A percentile compares a stretch with the other conserved stretches of the same genome.
These are phyloP conservation scores for Parnassius mnemosyne DNA, from an alignment of 2,888 invertebrate species.

Conservation along the genomic window DNA sequence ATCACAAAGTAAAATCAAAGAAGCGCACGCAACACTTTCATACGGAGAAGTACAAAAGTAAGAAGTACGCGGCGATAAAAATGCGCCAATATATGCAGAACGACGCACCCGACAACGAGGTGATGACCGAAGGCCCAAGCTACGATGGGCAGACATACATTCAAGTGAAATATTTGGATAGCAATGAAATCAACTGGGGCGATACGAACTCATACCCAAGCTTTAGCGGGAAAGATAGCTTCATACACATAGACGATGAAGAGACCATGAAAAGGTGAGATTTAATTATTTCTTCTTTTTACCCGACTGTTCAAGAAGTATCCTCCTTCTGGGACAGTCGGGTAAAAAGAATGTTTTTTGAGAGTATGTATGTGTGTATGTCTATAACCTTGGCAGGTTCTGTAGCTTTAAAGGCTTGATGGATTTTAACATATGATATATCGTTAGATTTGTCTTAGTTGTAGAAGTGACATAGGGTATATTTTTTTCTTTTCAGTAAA, in stretches of 20 bases:
- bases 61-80: conserved; percentile 55
- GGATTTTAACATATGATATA: too few relatives aligned
- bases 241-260: conserved; percentile 92
- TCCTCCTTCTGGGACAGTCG: too few relatives aligned
- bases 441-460: too few relatives aligned
- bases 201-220: conserved; percentile 82
- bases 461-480: too few relatives aligned
- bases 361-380: too few relatives aligned
- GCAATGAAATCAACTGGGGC: conserved; percentile 68
- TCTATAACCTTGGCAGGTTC: too few relatives aligned
- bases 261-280: conserved; percentile 91
- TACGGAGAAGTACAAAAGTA: conserved; percentile 57
- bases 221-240: conserved; percentile 92
- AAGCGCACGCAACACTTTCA: conserved; percentile 46
- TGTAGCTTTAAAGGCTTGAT: too few relatives aligned
- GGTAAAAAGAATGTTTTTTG: too few relatives aligned
- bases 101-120: conserved; percentile 47
- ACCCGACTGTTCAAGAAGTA: too few relatives aligned
- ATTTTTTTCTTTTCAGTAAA: too few relatives aligned
- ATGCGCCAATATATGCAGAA: conserved; percentile 49
- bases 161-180: conserved; percentile 72
- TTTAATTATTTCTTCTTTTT: conserved; percentile 16
- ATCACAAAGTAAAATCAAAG: conserved; percentile 54
- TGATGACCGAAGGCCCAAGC: conserved; percentile 50
- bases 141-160: conserved; percentile 71